phyloP scores from a whole-genome alignment of 2,797 vertebrate genomes.

The Margarornis squamiger region DNA sequence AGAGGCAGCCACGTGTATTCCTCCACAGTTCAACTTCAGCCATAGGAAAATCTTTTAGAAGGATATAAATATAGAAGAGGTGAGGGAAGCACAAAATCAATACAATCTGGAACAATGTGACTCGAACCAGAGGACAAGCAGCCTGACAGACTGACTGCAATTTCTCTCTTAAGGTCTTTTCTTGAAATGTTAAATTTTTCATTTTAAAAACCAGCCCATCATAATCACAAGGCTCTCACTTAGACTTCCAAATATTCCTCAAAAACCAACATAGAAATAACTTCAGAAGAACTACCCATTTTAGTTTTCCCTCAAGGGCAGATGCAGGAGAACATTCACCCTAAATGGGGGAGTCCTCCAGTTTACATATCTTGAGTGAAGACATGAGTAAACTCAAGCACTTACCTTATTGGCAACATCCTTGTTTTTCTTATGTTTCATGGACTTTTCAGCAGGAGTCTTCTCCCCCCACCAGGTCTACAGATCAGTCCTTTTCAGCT shows the following conservation, averaged over 20 bases:
- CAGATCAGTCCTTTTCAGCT: neutral
- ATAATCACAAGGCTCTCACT: neutral
- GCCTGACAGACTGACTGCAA: neutral
- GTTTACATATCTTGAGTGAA: neutral
- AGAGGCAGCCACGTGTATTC: neutral
- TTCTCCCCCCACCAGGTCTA: neutral
- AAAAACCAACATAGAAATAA: neutral
- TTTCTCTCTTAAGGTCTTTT: neutral
- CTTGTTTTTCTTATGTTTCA: neutral
- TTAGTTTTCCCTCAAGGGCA: neutral
- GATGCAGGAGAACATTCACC: neutral
- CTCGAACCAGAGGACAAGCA: neutral
- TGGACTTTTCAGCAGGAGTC: neutral
- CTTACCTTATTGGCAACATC: neutral
- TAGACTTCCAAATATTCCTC: neutral
- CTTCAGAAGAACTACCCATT: neutral
- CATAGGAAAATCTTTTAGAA: neutral
- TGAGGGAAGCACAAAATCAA: neutral
- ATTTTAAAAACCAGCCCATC: neutral
- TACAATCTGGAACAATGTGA: neutral
- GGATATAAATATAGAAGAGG: neutral
- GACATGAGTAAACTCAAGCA: neutral
- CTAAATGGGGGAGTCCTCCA: neutral
- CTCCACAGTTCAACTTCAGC: neutral
- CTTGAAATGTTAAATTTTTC: neutral